These are phyloP conservation scores for Spizaetus ornatus DNA, from an alignment of 2,113 vertebrate genomes.

Conservation along the genomic window DNA sequence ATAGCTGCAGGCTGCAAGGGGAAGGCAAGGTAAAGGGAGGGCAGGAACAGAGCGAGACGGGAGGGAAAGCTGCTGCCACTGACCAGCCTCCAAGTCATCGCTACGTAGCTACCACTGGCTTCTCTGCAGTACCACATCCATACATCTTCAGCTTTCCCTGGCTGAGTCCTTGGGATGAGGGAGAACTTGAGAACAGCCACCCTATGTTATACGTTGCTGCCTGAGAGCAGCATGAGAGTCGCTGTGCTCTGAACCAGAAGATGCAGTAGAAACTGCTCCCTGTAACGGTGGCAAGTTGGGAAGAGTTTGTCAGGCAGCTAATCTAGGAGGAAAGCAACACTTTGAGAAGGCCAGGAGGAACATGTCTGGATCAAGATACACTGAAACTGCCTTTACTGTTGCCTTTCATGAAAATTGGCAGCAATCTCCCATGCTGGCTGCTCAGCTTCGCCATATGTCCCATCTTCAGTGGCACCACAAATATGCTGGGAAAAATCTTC, in stretches of 20 bases:
- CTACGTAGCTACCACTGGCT: background rate
- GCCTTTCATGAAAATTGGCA: background rate
- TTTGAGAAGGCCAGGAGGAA: background rate
- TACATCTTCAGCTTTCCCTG: background rate
- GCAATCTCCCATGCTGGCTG: background rate
- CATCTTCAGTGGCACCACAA: background rate
- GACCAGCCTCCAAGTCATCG: background rate
- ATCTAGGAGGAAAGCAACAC: background rate
- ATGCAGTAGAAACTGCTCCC: background rate
- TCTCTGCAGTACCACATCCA: background rate
- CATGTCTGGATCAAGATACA: background rate
- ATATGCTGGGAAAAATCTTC: background rate
- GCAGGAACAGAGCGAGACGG: background rate
- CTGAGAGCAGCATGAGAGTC: background rate
- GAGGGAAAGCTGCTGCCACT: background rate
- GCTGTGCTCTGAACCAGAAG: background rate
- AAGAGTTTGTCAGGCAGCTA: background rate
- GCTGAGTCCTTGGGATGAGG: background rate
- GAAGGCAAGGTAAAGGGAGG: background rate
- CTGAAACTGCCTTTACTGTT: background rate
- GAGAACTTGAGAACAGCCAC: background rate
- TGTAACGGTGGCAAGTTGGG: background rate
- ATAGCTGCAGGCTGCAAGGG: background rate
- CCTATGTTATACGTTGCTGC: background rate
- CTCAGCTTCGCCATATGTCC: conserved; percentile 8